Evolutionary conservation across 2,797 vertebrate species (phyloP).

Genomic region (Sphaeramia orbicularis): DNA sequence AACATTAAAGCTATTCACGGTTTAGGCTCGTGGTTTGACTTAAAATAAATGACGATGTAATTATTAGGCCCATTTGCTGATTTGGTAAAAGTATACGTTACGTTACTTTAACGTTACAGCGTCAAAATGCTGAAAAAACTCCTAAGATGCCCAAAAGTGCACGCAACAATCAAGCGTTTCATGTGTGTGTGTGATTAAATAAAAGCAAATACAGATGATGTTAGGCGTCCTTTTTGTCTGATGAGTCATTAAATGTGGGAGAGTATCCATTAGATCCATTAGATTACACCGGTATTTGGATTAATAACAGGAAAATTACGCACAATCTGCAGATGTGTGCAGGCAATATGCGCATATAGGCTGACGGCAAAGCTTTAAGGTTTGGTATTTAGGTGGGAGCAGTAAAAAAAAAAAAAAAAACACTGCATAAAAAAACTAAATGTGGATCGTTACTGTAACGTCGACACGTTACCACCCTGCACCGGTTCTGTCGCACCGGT

Average conservation of each 20-base stretch:
- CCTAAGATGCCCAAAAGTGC: not conserved
- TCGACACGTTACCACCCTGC: slow-evolving; percentile 33
- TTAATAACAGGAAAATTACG: not conserved
- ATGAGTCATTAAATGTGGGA: not conserved
- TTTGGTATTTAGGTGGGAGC: not conserved
- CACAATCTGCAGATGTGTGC: not conserved
- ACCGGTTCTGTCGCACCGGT: slow-evolving; percentile 44
- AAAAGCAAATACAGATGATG: not conserved
- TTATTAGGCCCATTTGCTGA: not conserved
- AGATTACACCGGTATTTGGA: no score
- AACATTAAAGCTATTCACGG: not conserved
- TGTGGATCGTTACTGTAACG: not conserved
- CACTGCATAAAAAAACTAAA: not conserved
- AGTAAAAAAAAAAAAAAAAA: not conserved
- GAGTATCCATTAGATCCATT: no score
- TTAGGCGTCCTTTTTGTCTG: not conserved
- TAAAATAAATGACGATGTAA: not conserved
- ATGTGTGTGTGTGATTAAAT: not conserved
- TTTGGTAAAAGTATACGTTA: not conserved
- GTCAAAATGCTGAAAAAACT: not conserved
- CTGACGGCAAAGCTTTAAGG: no score
- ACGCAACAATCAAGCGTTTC: not conserved
- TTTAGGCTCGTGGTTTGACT: not conserved
- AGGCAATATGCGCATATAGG: fast-evolving
- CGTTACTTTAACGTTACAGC: slow-evolving; percentile 22